These are phyloP conservation scores for Macrosteles quadrilineatus DNA, from an alignment of 1,140 invertebrate genomes.

Conservation along the genomic window DNA sequence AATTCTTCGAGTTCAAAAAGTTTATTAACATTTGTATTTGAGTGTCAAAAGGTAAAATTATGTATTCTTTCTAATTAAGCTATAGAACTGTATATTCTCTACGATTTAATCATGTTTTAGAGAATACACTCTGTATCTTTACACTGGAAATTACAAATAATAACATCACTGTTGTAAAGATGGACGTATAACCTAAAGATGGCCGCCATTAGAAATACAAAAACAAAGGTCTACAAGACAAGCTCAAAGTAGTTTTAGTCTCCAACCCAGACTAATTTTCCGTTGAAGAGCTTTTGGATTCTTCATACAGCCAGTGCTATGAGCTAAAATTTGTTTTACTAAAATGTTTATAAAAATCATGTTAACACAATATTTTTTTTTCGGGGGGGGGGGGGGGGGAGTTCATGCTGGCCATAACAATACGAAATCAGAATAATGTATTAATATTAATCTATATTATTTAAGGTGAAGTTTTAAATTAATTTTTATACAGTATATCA, in stretches of 20 bases:
- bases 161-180: neutral
- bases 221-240: conserved; percentile 22
- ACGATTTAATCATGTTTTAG: neutral
- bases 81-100: neutral
- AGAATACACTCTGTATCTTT: neutral
- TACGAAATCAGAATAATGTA: too few relatives aligned
- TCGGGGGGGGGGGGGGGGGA: too few relatives aligned
- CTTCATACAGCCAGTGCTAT: too few relatives aligned
- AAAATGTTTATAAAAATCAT: too few relatives aligned
- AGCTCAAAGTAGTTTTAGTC: conserved; percentile 8
- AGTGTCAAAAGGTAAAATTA: neutral
- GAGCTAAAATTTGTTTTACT: too few relatives aligned
- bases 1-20: neutral
- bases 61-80: neutral
- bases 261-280: conserved; percentile 22
- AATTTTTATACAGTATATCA: too few relatives aligned
- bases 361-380: too few relatives aligned
- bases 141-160: neutral
- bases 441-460: too few relatives aligned
- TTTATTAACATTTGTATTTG: conserved; percentile 2
- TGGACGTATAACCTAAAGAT: conserved; percentile 26
- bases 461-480: too few relatives aligned
- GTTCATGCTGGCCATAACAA: too few relatives aligned
- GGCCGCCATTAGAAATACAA: conserved; percentile 30
- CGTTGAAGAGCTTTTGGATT: neutral